phyloP scores from a whole-genome alignment of 2,888 invertebrate genomes.

The Acrobasis repandana region DNA sequence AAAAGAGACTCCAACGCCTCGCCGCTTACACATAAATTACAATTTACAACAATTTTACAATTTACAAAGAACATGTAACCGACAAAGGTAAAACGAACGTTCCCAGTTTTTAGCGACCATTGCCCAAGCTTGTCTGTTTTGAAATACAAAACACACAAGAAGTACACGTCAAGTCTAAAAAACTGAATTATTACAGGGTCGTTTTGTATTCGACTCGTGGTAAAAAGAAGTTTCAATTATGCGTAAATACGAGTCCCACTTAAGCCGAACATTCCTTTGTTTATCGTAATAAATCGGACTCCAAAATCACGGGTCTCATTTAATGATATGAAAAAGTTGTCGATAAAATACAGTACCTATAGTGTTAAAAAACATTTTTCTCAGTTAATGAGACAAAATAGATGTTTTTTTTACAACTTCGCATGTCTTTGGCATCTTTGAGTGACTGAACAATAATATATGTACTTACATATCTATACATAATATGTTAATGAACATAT shows the following conservation, averaged over 20 bases:
- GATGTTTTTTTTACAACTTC: too few relatives aligned
- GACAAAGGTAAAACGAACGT: slow-evolving; percentile 15
- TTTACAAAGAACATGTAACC: slow-evolving; percentile 11
- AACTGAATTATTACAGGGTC: slow-evolving; percentile 64
- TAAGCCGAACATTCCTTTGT: slow-evolving; percentile 62
- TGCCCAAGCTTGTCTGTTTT: slow-evolving; percentile 29
- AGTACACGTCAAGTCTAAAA: slow-evolving; percentile 46
- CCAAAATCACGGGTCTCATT: slow-evolving; percentile 5
- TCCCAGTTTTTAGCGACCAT: slow-evolving; percentile 15
- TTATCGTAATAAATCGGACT: slow-evolving; percentile 55
- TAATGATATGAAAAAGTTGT: slow-evolving; percentile 57
- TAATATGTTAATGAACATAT: too few relatives aligned
- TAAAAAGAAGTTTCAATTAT: slow-evolving; percentile 77
- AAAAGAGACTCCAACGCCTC: too few relatives aligned
- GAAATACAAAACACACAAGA: slow-evolving; percentile 49
- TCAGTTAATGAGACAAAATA: too few relatives aligned
- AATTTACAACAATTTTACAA: slow-evolving; percentile 13
- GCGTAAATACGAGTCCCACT: slow-evolving; percentile 72
- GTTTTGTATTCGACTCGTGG: slow-evolving; percentile 71
- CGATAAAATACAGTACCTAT: too few relatives aligned
- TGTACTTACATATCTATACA: too few relatives aligned
- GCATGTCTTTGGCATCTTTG: too few relatives aligned
- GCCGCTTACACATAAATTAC: neutral
- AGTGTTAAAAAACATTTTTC: too few relatives aligned
- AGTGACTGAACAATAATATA: too few relatives aligned